phyloP scores from a whole-genome alignment of 2,888 invertebrate species.

The Aphidius colemani region DNA sequence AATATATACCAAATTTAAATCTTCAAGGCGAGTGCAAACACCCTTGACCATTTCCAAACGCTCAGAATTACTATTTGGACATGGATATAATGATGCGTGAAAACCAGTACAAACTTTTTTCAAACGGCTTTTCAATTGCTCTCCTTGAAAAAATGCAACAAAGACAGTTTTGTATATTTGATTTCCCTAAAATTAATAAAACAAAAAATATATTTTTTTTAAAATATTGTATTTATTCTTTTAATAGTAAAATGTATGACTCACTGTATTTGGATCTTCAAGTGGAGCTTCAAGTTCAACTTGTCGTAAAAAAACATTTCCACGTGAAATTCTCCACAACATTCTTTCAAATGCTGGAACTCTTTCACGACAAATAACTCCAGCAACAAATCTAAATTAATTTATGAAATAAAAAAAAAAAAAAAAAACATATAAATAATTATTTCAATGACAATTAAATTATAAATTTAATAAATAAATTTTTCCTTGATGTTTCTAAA shows the following conservation, averaged over 20 bases:
- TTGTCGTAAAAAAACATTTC: constrained; percentile 87
- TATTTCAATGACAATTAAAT: too few species aligned
- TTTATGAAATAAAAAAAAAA: constrained; percentile 4
- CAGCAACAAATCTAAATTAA: constrained; percentile 79
- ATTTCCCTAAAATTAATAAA: constrained; percentile 70
- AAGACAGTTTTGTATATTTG: constrained; percentile 89
- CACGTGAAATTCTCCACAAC: constrained; percentile 91
- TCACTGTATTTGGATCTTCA: constrained; percentile 83
- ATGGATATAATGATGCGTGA: constrained; percentile 90
- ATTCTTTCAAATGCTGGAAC: constrained; percentile 90
- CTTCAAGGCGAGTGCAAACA: constrained; percentile 86
- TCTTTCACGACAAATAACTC: constrained; percentile 87
- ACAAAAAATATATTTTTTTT: neutral
- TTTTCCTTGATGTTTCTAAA: too few species aligned
- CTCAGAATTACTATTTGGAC: constrained; percentile 84
- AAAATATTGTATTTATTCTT: constrained; percentile 9
- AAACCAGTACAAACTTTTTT: constrained; percentile 94
- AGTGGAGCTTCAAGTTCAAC: constrained; percentile 82
- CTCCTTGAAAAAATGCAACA: constrained; percentile 89
- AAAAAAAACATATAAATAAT: neutral
- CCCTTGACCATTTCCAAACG: constrained; percentile 89
- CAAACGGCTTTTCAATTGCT: constrained; percentile 85
- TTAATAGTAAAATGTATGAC: constrained; percentile 37
- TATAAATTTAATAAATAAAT: too few species aligned
- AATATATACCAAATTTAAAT: constrained; percentile 73